Base-by-base conservation (phyloP, 2,797 vertebrate species). In the Leuciscus waleckii region DNA sequence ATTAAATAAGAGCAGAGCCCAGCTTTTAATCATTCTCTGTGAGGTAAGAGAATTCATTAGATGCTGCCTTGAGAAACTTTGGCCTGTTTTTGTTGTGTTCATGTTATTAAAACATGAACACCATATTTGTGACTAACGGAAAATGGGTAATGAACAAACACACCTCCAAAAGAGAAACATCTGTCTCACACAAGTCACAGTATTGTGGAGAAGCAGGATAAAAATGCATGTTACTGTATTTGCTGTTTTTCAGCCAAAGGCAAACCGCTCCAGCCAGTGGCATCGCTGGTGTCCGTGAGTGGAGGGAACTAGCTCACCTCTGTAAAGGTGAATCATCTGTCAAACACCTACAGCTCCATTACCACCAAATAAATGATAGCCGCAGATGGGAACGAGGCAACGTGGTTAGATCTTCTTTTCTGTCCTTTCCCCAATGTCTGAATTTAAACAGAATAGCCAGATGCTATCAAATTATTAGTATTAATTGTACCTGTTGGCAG, bases 1-100 rank as follows among this genome's bases (percentile, higher is more conserved):
- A 94, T 93, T 93, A 93, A 94, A 93, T 92, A 89, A 93, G 92
- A 93, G 91, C 91, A 90, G 92, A 91, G 91, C 88, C 90, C 92
- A 90, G 89, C 91, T 92, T 93, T 93, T 90, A 92, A 88, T 93
- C 88, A 91, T 93, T 93, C 84, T 92, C 88, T 88, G 88, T 77
- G 89, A 89, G 89, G 83, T 90, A 89, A 91, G 87, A 85, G 82
- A 92, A 88, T 91, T 92, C 91, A 94, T 93, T 92, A 91, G 91
- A 94, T 93, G 90, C 69, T 43, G 86, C 90, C 89, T 92, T 88
- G 87, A 90, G 90, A 89, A 89, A 91, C 92, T 93, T 93, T 91
- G 58, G 69, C 3, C 71, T 81, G 83, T 85, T 91, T 93, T 93
- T 93, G 93, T 93, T 92, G 92, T 91, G 91, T 90, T 84, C 89